Percentiles rank a stretch among this genome's conserved stretches.
Evolutionary conservation across 2,797 vertebrate species (phyloP).

Genomic region (Gallinago nigripennis): DNA sequence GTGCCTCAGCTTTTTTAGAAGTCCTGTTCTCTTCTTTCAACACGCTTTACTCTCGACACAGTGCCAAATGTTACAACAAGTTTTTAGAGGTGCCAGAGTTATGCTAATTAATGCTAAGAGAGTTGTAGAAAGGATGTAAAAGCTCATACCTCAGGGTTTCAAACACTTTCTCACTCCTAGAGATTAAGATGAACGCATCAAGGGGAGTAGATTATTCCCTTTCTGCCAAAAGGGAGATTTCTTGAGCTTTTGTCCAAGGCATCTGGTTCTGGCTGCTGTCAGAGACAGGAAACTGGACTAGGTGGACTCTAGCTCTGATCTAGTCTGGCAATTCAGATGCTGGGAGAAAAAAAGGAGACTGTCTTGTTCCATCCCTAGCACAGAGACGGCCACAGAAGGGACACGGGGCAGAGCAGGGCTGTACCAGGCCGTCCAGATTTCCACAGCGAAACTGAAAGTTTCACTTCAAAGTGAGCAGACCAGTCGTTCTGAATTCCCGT

Average conservation of each 20-base stretch:
- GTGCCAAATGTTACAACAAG: constrained; percentile 55
- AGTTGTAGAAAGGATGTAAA: constrained; percentile 56
- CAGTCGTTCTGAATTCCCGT: not conserved
- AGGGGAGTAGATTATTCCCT: not conserved
- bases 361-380: not conserved
- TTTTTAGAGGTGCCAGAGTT: constrained; percentile 52
- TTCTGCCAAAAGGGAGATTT: constrained; percentile 6
- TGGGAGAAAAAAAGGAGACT: not conserved
- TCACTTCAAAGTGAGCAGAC: constrained; percentile 16
- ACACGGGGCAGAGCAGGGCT: not conserved
- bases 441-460: not conserved
- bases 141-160: constrained; percentile 34
- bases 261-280: constrained; percentile 16
- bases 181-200: constrained; percentile 4
- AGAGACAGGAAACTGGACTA: constrained; percentile 5
- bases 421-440: not conserved
- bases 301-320: not conserved
- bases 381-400: not conserved
- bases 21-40: constrained; percentile 54
- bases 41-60: not conserved
- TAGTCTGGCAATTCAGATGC: not conserved
- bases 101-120: constrained; percentile 56
- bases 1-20: constrained; percentile 53
- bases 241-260: not conserved
- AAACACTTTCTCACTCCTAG: constrained; percentile 14